These are phyloP conservation scores for Microcaecilia unicolor DNA, from an alignment of 2,797 vertebrate species.

Conservation along the genomic window DNA sequence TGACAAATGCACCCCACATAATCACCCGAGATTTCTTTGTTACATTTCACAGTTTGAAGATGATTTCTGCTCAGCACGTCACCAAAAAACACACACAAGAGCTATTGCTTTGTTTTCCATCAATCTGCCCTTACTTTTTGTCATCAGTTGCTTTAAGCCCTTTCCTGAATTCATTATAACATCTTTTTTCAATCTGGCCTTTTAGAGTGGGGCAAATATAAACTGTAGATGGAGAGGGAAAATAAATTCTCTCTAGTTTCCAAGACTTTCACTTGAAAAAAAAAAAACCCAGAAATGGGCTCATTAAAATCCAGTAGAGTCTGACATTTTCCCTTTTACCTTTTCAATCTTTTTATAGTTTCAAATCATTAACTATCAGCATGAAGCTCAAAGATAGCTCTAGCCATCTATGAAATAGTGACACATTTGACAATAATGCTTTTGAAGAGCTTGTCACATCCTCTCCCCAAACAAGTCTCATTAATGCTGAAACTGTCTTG, in stretches of 20 bases:
- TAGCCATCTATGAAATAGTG: slow-evolving; percentile 70
- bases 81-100: slow-evolving; percentile 59
- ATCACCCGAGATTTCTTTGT: slow-evolving; percentile 67
- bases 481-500: slow-evolving; percentile 87
- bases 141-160: slow-evolving; percentile 26
- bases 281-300: slow-evolving; percentile 32
- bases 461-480: slow-evolving; percentile 91
- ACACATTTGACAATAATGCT: slow-evolving; percentile 72
- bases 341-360: slow-evolving; percentile 72
- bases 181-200: neutral
- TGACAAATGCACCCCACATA: slow-evolving; percentile 62
- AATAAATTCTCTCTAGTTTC: slow-evolving; percentile 32
- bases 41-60: slow-evolving; percentile 67
- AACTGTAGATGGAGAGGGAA: neutral
- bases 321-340: slow-evolving; percentile 76
- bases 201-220: too few species aligned
- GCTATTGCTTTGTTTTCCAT: slow-evolving; percentile 40
- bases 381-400: slow-evolving; percentile 73
- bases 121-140: slow-evolving; percentile 58
- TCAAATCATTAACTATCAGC: slow-evolving; percentile 85
- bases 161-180: neutral
- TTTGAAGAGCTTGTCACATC: slow-evolving; percentile 89
- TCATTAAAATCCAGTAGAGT: slow-evolving; percentile 79
- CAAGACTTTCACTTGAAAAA: slow-evolving; percentile 12
- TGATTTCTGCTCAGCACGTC: slow-evolving; percentile 60